Base-by-base conservation (phyloP, 2,113 vertebrate species). In the Ailurus styani region DNA sequence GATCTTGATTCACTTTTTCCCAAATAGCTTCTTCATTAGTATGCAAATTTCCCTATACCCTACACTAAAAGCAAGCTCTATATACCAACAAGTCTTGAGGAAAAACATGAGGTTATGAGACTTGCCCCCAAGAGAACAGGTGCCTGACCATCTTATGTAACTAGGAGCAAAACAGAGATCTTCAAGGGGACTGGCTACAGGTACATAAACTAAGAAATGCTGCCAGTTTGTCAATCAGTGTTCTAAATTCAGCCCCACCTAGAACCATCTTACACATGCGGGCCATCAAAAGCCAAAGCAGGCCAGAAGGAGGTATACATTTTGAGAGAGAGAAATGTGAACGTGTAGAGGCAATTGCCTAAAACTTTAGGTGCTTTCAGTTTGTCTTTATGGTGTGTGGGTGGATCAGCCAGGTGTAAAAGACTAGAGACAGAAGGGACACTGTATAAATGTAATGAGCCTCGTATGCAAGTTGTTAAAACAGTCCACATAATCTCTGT, bases 391-490 rank as follows among this genome's bases (percentile, higher is more conserved):
- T 54, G 37, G 42, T 77, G 6, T 78, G 73, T 92, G 54, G 92
- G 93, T 68, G 27, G 66, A 70, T 90, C 47, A 55, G 21, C 54
- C 97, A 97, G 90, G 90, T 95, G 85, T 78, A 75, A 79, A 89
- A 92, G 85, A 52, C 17, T 34, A 25, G 52, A 70, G 82, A 94
- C 83, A 93, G 90, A 87, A 95, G 87, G 50, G 55, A n/a, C 29
- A 29, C 79, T 87, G 12, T 47, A 37, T 84, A 95, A 91, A 93
- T 81, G 34, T 29, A 86, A 57, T 31, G 25, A 79, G 50, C 52
- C 73, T 37, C 23, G 60, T 8, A 40, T 34, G 3, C 37, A 96
- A 85, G 47, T 73, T 86, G 89, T 89, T 95, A 60, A 91, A 91
- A 96, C 52, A 84, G 23, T 89, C 20, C 34, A 42, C 57, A 54